These are phyloP conservation scores for Troides helena DNA, from an alignment of 2,888 invertebrate species.

Conservation along the genomic window DNA sequence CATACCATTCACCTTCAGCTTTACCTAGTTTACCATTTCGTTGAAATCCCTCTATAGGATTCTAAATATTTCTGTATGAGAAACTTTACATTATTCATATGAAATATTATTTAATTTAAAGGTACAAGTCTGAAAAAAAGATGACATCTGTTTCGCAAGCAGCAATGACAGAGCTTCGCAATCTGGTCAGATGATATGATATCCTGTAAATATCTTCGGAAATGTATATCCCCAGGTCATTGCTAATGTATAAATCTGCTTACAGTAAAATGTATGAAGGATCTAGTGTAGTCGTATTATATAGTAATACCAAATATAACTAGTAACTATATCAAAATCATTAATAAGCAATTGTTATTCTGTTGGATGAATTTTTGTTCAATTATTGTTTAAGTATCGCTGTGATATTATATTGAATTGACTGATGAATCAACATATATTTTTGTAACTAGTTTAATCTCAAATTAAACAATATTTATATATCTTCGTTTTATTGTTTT, in stretches of 20 bases:
- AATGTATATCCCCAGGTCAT: conserved; percentile 40
- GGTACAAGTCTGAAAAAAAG: conserved; percentile 68
- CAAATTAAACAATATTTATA: conserved; percentile 26
- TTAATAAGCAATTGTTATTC: conserved; percentile 46
- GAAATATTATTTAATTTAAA: conserved; percentile 38
- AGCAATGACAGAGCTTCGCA: conserved; percentile 66
- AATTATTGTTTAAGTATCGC: conserved; percentile 35
- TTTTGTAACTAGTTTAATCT: conserved; percentile 50
- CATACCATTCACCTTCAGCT: too few relatives aligned
- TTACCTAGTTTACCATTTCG: too few relatives aligned
- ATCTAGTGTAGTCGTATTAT: neutral
- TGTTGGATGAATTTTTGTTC: conserved; percentile 32
- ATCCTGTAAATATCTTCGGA: neutral
- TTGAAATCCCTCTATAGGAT: too few relatives aligned
- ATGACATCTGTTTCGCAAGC: conserved; percentile 62
- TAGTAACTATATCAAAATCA: neutral
- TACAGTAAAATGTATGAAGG: conserved; percentile 32
- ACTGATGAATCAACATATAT: conserved; percentile 59
- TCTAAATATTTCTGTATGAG: too few relatives aligned
- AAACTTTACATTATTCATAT: neutral
- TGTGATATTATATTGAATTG: conserved; percentile 67
- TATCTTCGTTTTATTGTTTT: neutral
- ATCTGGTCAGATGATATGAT: conserved; percentile 62
- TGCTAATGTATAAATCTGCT: conserved; percentile 34
- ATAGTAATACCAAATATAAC: neutral